phyloP scores from a whole-genome alignment of 2,113 vertebrate species.

The Maccullochella peelii region DNA sequence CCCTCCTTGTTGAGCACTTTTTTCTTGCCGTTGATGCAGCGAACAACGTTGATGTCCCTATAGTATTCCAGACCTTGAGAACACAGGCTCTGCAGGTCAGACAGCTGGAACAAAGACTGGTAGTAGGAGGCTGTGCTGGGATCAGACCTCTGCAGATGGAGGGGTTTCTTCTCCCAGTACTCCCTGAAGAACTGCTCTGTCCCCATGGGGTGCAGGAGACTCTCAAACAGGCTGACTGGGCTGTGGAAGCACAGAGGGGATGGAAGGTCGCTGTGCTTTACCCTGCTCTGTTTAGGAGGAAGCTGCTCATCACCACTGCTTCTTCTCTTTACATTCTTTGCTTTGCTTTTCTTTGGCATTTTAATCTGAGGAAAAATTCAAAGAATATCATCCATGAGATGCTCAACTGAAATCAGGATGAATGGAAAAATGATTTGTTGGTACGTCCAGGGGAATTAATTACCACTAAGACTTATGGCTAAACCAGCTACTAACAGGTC shows the following conservation, averaged over 20 bases:
- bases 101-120: slow-evolving; percentile 88
- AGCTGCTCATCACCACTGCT: slow-evolving; percentile 33
- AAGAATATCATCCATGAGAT: neutral
- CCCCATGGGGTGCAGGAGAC: slow-evolving; percentile 88
- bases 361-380: slow-evolving; percentile 10
- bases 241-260: slow-evolving; percentile 81
- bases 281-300: slow-evolving; percentile 77
- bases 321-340: slow-evolving; percentile 28
- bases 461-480: neutral
- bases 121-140: slow-evolving; percentile 81
- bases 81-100: slow-evolving; percentile 86
- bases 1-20: slow-evolving; percentile 89
- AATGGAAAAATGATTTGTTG: neutral
- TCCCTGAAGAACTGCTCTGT: slow-evolving; percentile 88
- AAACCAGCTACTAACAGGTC: neutral
- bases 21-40: slow-evolving; percentile 87
- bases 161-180: slow-evolving; percentile 92
- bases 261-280: rapidly evolving
- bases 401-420: neutral
- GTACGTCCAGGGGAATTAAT: neutral
- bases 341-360: slow-evolving; percentile 85
- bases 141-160: slow-evolving; percentile 87
- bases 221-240: slow-evolving; percentile 86
- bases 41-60: slow-evolving; percentile 89
- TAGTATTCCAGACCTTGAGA: slow-evolving; percentile 82